These are phyloP conservation scores for Microdon myrmicae DNA, from an alignment of 2,888 invertebrate species.

Conservation along the genomic window DNA sequence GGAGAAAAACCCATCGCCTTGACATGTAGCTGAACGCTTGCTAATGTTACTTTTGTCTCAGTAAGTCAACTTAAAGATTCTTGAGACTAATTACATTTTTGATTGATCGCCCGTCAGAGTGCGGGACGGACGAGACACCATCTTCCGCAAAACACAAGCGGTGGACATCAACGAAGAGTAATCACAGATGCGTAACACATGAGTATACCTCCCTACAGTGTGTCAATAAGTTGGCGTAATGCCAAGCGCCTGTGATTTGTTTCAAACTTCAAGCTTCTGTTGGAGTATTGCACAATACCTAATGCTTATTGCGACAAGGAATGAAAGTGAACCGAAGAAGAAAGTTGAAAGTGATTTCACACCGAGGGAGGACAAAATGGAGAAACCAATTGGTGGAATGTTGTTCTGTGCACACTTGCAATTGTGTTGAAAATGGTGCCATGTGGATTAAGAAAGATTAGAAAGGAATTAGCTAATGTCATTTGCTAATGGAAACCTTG, in stretches of 20 bases:
- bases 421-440: too few relatives aligned
- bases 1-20: conserved; percentile 2
- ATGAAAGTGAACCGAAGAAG: conserved; percentile 41
- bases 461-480: too few relatives aligned
- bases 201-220: conserved; percentile 23
- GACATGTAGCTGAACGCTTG: conserved; percentile 20
- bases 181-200: too few relatives aligned
- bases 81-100: conserved; percentile 36
- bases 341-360: conserved; percentile 34
- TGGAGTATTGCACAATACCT: conserved; percentile 18
- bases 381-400: too few relatives aligned
- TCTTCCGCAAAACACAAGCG: conserved; percentile 6
- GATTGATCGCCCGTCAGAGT: conserved; percentile 28
- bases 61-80: conserved; percentile 12
- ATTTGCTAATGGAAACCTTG: too few relatives aligned
- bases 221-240: conserved; percentile 29
- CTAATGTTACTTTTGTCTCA: conserved; percentile 9
- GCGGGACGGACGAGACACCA: neutral
- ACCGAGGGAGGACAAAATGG: too few relatives aligned
- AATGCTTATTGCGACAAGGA: conserved; percentile 41
- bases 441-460: too few relatives aligned
- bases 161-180: conserved; percentile 29
- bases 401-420: too few relatives aligned
- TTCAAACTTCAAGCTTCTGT: conserved; percentile 14
- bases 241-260: conserved; percentile 29